Conservation (phyloP, 2,888 invertebrate species). For the Encarsia formosa region DNA sequence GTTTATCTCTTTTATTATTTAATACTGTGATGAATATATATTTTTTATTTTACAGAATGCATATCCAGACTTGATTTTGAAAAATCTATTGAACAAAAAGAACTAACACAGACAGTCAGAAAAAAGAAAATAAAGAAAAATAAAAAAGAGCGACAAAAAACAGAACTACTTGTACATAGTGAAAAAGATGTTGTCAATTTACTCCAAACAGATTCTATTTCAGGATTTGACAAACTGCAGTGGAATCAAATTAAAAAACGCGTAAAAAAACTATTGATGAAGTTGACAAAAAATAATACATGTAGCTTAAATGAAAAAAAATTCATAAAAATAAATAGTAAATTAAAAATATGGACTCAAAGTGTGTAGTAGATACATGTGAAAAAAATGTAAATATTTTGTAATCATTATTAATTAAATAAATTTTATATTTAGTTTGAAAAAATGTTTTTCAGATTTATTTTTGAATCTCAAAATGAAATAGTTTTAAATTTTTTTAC, state of each 20-base stretch:
- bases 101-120: neutral
- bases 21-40: neutral
- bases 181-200: slow-evolving; percentile 32
- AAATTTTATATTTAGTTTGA: too few relatives aligned
- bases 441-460: too few relatives aligned
- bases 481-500: too few relatives aligned
- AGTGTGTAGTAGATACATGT: too few relatives aligned
- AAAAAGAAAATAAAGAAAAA: slow-evolving; percentile 1
- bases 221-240: slow-evolving; percentile 54
- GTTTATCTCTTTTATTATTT: neutral
- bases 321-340: slow-evolving; percentile 30
- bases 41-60: slow-evolving; percentile 9
- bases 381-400: too few relatives aligned
- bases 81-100: slow-evolving; percentile 26
- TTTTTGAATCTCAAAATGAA: too few relatives aligned
- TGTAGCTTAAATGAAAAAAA: slow-evolving; percentile 25
- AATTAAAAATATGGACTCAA: slow-evolving; percentile 33
- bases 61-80: slow-evolving; percentile 12
- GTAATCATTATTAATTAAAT: too few relatives aligned
- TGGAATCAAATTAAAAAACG: slow-evolving; percentile 55
- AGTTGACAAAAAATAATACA: slow-evolving; percentile 31
- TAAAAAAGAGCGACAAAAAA: neutral
- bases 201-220: slow-evolving; percentile 33
- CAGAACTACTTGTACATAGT: slow-evolving; percentile 28
- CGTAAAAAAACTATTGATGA: slow-evolving; percentile 44